These are phyloP conservation scores for Drosophila gaucha DNA, from an alignment of 2,888 invertebrate genomes.

Conservation along the genomic window DNA sequence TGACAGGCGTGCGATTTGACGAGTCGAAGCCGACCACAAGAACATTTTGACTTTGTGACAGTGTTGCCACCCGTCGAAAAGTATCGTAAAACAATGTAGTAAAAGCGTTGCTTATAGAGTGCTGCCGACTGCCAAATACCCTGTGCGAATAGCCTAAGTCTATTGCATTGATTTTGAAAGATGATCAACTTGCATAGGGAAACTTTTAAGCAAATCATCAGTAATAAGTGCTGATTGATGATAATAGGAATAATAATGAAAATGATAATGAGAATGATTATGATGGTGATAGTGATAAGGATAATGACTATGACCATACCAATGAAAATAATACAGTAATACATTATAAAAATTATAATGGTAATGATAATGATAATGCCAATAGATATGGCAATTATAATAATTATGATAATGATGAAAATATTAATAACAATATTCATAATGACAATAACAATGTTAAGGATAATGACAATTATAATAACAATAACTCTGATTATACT, in stretches of 20 bases:
- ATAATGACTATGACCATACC: background rate
- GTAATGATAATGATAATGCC: background rate
- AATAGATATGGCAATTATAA: background rate
- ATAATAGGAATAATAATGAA: background rate
- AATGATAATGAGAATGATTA: background rate
- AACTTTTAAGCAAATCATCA: background rate
- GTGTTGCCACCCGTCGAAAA: constrained; percentile 19
- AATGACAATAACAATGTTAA: background rate
- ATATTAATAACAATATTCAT: no score
- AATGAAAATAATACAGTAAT: background rate
- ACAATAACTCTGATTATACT: no score
- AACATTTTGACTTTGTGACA: constrained; percentile 8
- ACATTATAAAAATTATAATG: background rate
- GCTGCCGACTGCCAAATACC: background rate
- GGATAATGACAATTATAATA: background rate
- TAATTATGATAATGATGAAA: no score
- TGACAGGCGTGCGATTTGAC: constrained; percentile 38
- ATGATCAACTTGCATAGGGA: no score
- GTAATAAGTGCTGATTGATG: background rate
- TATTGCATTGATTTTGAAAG: no score
- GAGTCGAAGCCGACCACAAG: constrained; percentile 10
- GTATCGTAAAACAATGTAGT: background rate
- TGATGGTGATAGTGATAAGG: background rate
- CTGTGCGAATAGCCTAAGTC: background rate
- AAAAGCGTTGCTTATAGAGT: background rate